Conservation (phyloP, 2,113 vertebrate species). For the Ivindomyrus marchei region DNA sequence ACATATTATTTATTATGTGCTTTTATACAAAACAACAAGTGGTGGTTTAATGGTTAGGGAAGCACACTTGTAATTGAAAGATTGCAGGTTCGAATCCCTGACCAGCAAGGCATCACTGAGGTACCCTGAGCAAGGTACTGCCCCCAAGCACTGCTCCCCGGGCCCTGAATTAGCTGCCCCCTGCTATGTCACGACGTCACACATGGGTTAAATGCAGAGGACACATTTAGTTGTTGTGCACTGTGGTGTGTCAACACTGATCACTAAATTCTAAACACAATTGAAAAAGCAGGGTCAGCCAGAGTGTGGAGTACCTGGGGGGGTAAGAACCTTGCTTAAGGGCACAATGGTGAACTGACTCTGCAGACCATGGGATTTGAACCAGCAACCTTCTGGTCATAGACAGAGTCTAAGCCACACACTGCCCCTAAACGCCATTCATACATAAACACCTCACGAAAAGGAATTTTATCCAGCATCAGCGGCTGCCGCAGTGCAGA, state of each 20-base stretch:
- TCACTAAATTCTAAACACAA: background rate
- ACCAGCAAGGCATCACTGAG: too few species aligned
- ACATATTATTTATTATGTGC: background rate
- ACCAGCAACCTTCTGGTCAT: background rate
- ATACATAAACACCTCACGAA: background rate
- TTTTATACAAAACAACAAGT: background rate
- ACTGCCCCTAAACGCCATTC: background rate
- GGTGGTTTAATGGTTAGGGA: too few species aligned
- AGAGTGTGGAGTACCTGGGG: background rate
- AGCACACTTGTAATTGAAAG: too few species aligned
- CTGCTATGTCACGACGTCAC: too few species aligned
- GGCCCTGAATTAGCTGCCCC: too few species aligned
- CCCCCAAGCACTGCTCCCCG: too few species aligned
- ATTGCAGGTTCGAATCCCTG: too few species aligned
- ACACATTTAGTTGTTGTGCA: too few species aligned
- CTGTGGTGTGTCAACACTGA: too few species aligned
- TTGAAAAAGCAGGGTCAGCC: background rate
- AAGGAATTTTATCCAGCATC: background rate
- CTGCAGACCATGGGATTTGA: background rate
- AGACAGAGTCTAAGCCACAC: background rate
- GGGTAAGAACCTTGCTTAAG: background rate
- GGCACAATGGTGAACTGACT: background rate
- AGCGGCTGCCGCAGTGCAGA: background rate
- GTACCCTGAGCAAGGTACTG: too few species aligned
- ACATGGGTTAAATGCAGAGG: too few species aligned